Percentiles rank a stretch among this genome's conserved stretches.
Evolutionary conservation across 2,888 invertebrate species (phyloP).

Genomic region (Sarcophaga caerulescens): DNA sequence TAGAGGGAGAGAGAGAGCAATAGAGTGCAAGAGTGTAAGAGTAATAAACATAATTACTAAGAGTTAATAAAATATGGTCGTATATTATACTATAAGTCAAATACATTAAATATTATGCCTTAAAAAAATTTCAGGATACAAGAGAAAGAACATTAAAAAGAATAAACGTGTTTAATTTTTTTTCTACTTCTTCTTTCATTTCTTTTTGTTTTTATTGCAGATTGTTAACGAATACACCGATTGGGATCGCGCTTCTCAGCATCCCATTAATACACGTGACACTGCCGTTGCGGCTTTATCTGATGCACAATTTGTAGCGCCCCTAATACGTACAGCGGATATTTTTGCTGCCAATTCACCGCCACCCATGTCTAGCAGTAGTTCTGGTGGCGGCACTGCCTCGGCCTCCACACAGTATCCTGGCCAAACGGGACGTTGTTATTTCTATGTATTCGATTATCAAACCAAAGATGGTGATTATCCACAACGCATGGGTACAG

Average conservation of each 20-base stretch:
- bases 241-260: constrained; percentile 96
- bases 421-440: constrained; percentile 86
- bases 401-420: constrained; percentile 74
- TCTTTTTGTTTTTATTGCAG: constrained; percentile 72
- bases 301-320: constrained; percentile 96
- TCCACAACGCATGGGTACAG: constrained; percentile 95
- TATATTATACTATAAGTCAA: too few relatives aligned
- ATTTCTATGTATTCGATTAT: constrained; percentile 95
- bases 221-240: constrained; percentile 97
- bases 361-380: constrained; percentile 72
- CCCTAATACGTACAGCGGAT: constrained; percentile 92
- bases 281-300: constrained; percentile 95
- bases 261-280: constrained; percentile 93
- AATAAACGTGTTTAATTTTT: too few relatives aligned
- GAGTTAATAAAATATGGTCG: too few relatives aligned
- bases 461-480: constrained; percentile 94
- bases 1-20: neutral
- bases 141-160: too few relatives aligned
- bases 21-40: too few relatives aligned
- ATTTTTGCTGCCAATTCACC: constrained; percentile 86
- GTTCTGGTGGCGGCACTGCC: constrained; percentile 71
- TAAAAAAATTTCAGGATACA: too few relatives aligned
- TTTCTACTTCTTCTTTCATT: neutral
- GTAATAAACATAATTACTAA: too few relatives aligned
- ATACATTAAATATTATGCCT: too few relatives aligned